These are phyloP conservation scores for Lysandra bellargus DNA, from an alignment of 2,888 invertebrate species.

Conservation along the genomic window DNA sequence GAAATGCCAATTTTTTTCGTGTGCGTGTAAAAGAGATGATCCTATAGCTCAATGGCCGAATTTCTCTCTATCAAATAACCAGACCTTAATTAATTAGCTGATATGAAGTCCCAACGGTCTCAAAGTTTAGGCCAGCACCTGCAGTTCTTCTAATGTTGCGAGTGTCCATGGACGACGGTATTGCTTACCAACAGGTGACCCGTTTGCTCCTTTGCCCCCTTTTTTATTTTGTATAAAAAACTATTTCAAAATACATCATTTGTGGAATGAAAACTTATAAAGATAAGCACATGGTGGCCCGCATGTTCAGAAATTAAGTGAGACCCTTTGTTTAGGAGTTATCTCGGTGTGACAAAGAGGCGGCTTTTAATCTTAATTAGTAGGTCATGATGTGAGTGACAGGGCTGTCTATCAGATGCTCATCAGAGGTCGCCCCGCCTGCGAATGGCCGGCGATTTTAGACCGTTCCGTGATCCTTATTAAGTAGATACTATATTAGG, in stretches of 20 bases:
- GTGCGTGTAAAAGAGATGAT: not conserved
- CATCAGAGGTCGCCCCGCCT: not conserved
- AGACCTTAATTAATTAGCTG: no score
- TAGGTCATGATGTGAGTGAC: not conserved
- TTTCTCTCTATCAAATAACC: no score
- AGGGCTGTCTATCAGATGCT: conserved; percentile 17
- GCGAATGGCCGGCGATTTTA: not conserved
- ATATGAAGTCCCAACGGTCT: no score
- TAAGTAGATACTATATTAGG: not conserved
- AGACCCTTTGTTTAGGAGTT: not conserved
- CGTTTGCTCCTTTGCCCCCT: no score
- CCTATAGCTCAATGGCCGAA: not conserved
- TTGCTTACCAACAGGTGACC: no score
- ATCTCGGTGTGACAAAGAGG: conserved; percentile 6
- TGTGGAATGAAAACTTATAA: not conserved
- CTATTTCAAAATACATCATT: no score
- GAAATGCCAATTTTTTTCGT: not conserved
- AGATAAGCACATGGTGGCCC: not conserved
- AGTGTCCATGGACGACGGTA: no score
- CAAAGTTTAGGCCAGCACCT: no score
- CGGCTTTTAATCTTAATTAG: conserved; percentile 17
- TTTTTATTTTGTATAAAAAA: no score
- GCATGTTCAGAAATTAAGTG: conserved; percentile 13
- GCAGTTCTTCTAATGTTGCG: no score
- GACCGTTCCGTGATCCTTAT: conserved; percentile 2